Base-by-base conservation (phyloP, 2,888 invertebrate species). In the Ichneumon xanthorius region DNA sequence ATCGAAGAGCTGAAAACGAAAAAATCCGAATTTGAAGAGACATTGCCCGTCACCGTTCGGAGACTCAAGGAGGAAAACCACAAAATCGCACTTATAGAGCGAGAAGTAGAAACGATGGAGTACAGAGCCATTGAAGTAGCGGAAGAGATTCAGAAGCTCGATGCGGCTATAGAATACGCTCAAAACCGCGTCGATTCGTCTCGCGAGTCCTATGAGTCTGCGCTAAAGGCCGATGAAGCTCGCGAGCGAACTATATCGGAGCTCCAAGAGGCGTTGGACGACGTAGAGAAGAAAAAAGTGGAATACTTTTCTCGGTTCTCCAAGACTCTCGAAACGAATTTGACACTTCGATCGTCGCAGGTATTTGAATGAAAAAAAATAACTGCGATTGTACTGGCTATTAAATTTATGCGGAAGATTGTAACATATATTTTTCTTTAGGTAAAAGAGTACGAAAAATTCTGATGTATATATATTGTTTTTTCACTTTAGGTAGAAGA, bases 321-420 rank as follows among this genome's bases (percentile, higher is more conserved):
- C 91, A 95, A 97, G 89, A 97, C 45, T 2, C 55, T 71, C 11
- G 75, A 33, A 67, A 61, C 95, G 87, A 97, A 98, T 92, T 96
- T 99, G n/a, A 97, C 98, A 89, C 95, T 99, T 84, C 98, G 98
- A 93, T 97, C 98, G 91, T 97, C 96, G 53, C 98, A 99, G 95
- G 98, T 98, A 91, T 22, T 50, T 2, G 11, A 45, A 37, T 37
- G 30, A 58, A 48, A 19, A 33, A 79, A 58, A 58, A 53, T 3
- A 3, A 9, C 22, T 22, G 4, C 1, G 7, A 22, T 55, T 22
- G 0, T 55, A 45, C 14, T 45, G 3, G 45, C 14, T 14, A 45
- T 45, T 14, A 6, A 45, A 45, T 45, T 45, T 4, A 45, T 45
- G 11, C 14, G 11, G 45, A 40, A 40, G 11, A 40, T 11, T 40